Evolutionary conservation across 2,113 vertebrate genomes (phyloP), one percentile per base, ranked within the genome.

Genomic region (Xiphophorus maculatus): DNA sequence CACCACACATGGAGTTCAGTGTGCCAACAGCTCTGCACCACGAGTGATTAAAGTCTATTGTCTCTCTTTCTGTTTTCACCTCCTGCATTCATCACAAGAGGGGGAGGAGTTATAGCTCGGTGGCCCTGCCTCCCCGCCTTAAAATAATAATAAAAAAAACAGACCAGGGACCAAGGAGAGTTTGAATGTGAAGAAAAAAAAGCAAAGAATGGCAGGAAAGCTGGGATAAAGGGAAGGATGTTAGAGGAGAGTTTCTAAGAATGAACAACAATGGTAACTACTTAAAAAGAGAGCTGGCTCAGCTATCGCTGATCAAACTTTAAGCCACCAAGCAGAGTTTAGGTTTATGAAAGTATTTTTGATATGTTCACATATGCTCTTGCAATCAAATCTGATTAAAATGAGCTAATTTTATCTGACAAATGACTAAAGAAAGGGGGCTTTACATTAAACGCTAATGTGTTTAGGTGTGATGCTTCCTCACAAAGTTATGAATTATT

Each of bases 1-100:
- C 44, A 67, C 74, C 28, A 51, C 33, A 32, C 54, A 61, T 74
- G 75, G 73, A 87, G 62, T 66, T 87, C 74, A 67, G 78, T 82
- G 80, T 27, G 62, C 87, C 84, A 82, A 66, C 79, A 73, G 90
- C 83, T 89, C 87, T 86, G 60, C 66, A 81, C 86, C 92, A 88
- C 89, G 84, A 91, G 87, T 93, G 92, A 93, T 93, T 94, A 86
- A 91, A 90, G 77, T 87, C 92, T 93, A 91, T 94, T 93, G 91
- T 94, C 87, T 87, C 87, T 87, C 77, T 83, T 66, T 83, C 62
- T 76, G 69, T 86, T 72, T 64, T 86, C 75, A 29, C 74, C 81
- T 81, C 75, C 76, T 75, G 71, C 88, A 77, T 88, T 82, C 84
- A 88, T 79, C 81, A 64, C 33, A 37, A 37, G 80, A 62, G 33